Evolutionary conservation across 2,797 vertebrate species (phyloP).

Genomic region (Poeciliopsis paucimaculata): DNA sequence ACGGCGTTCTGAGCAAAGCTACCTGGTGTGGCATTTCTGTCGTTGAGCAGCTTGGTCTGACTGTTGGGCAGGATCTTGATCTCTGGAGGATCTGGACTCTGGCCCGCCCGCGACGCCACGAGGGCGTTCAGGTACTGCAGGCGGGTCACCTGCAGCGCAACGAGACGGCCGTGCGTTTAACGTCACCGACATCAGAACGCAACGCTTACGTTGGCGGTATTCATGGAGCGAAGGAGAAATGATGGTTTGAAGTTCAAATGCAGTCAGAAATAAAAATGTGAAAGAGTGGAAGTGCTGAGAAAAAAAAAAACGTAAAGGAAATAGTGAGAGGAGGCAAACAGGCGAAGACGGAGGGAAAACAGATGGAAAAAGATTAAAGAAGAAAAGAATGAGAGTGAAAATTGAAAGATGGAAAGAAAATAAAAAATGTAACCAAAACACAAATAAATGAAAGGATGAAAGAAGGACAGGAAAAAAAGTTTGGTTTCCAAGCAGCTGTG

Average conservation of each 20-base stretch:
- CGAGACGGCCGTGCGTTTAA: background rate
- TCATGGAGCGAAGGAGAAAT: background rate
- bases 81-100: slow-evolving; percentile 83
- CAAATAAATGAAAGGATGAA: background rate
- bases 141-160: slow-evolving; percentile 82
- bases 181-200: background rate
- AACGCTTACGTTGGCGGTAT: background rate
- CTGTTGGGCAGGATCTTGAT: slow-evolving; percentile 89
- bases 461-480: background rate
- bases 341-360: background rate
- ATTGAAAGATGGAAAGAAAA: background rate
- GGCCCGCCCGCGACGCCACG: slow-evolving; percentile 84
- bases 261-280: background rate
- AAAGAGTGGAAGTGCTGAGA: background rate
- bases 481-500: background rate
- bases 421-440: background rate
- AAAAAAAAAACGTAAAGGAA: background rate
- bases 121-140: slow-evolving; percentile 91
- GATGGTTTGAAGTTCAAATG: background rate
- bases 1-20: slow-evolving; percentile 22
- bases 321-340: background rate
- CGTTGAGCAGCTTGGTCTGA: slow-evolving; percentile 88
- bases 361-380: background rate
- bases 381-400: background rate
- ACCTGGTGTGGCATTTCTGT: slow-evolving; percentile 82